These are phyloP conservation scores for Chamaetylas fuelleborni DNA, from an alignment of 2,113 vertebrate species.

Conservation along the genomic window DNA sequence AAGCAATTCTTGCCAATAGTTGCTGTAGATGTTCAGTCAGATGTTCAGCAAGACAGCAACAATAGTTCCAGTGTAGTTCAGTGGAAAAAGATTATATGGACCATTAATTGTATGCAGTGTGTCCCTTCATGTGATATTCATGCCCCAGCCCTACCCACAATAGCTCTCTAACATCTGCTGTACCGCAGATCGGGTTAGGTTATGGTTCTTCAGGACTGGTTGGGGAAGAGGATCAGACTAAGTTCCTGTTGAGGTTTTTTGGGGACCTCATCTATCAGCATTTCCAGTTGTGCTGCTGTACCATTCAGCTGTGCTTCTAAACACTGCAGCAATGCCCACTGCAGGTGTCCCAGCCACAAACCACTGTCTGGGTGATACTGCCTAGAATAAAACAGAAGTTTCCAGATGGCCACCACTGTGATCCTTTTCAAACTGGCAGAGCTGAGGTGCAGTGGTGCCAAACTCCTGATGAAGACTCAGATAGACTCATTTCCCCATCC, in stretches of 20 bases:
- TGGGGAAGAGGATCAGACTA: not conserved
- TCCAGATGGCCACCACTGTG: not conserved
- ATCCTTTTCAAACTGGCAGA: not conserved
- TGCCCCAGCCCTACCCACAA: not conserved
- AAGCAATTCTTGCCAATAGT: not conserved
- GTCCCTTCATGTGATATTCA: not conserved
- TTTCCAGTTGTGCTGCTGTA: not conserved
- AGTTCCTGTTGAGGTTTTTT: not conserved
- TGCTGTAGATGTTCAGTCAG: not conserved
- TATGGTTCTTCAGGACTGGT: not conserved
- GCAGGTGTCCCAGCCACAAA: not conserved
- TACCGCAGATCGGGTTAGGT: rapidly evolving
- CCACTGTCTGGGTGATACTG: not conserved
- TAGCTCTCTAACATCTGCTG: not conserved
- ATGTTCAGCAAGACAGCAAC: not conserved
- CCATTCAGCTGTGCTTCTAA: not conserved
- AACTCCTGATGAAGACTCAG: not conserved
- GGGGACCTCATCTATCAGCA: not conserved
- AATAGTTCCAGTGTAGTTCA: not conserved
- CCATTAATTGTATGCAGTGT: too few relatives aligned
- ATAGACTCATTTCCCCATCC: not conserved
- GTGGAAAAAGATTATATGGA: not conserved
- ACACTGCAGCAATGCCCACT: not conserved
- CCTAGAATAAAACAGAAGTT: not conserved
- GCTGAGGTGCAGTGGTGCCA: not conserved